phyloP scores from a whole-genome alignment of 2,888 invertebrate species.

The Agrilus biguttatus region DNA sequence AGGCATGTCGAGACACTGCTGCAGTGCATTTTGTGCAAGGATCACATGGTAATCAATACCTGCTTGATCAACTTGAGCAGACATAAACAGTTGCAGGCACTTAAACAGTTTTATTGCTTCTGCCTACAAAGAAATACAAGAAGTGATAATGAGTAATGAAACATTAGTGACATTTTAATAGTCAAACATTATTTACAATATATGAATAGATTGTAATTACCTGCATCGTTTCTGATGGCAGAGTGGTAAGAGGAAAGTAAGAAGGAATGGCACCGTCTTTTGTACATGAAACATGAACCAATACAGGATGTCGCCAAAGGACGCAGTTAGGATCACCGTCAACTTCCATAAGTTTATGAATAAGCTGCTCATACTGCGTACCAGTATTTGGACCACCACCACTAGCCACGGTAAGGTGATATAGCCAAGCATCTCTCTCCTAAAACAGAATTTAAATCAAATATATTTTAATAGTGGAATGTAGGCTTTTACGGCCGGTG shows the following conservation, averaged over 20 bases:
- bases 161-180: background rate
- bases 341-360: slow-evolving; percentile 92
- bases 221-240: slow-evolving; percentile 78
- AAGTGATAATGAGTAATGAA: background rate
- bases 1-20: slow-evolving; percentile 77
- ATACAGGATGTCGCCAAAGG: slow-evolving; percentile 83
- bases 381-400: slow-evolving; percentile 84
- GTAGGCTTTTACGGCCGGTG: no score
- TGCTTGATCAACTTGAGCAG: slow-evolving; percentile 87
- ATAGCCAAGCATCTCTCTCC: slow-evolving; percentile 82
- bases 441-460: slow-evolving; percentile 9
- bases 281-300: slow-evolving; percentile 57
- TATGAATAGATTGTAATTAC: slow-evolving; percentile 12
- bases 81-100: slow-evolving; percentile 93
- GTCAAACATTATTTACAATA: background rate
- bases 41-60: slow-evolving; percentile 97
- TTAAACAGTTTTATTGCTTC: slow-evolving; percentile 91
- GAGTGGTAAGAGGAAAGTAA: slow-evolving; percentile 71
- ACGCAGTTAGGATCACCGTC: slow-evolving; percentile 89
- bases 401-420: slow-evolving; percentile 80
- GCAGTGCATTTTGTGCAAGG: slow-evolving; percentile 88
- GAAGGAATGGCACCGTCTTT: slow-evolving; percentile 70
- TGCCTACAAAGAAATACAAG: slow-evolving; percentile 26
- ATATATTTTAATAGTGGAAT: background rate
- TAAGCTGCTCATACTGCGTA: slow-evolving; percentile 90